Base-by-base conservation (phyloP, 2,797 vertebrate species). In the Falco biarmicus region DNA sequence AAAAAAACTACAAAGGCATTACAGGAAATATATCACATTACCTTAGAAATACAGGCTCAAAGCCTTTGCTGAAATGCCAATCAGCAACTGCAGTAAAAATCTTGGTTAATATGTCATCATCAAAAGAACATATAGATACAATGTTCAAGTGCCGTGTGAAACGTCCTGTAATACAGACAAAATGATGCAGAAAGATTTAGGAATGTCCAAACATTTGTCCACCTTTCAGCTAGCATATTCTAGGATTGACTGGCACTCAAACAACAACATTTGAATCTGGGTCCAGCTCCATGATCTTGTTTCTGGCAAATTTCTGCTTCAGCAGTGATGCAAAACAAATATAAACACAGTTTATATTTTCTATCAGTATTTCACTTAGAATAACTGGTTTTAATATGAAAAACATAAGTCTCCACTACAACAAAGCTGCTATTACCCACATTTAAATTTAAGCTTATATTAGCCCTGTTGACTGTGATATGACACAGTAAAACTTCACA, bases 121-220 rank as follows among this genome's bases (percentile, higher is more conserved):
- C 99, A 90, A 99, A 99, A 77, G 98, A 98, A 88, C 97, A 97
- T 89, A 99, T 99, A 32, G 99, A 98, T 92, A 99, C 41, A 82
- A 99, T 93, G 86, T 99, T 99, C 96, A 99, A 96, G 96, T 99
- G 99, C 39, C 99, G 98, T 37, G 98, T 99, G 96, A 99, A 99
- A 83, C 99, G 99, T 14, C 99, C 99, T 99, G 92, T 54, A 94
- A 79, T 32, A 93, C 45, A 92, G 19, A 65, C 29, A 78, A 22
- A 81, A 51, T 43, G 51, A 76, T 32, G 24, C 18, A 91, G 28
- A 45, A 53, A 53, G 28, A 45, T 60, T 41, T 51, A 83, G 41
- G 26, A 85, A n/a, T 19, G 6, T 11, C 79, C 34, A 61, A 37
- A 22, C 31, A 65, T 26, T 45, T 47, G 80, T 34, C 25, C 20